phyloP scores from a whole-genome alignment of 2,113 vertebrate genomes.

The Etheostoma cragini region DNA sequence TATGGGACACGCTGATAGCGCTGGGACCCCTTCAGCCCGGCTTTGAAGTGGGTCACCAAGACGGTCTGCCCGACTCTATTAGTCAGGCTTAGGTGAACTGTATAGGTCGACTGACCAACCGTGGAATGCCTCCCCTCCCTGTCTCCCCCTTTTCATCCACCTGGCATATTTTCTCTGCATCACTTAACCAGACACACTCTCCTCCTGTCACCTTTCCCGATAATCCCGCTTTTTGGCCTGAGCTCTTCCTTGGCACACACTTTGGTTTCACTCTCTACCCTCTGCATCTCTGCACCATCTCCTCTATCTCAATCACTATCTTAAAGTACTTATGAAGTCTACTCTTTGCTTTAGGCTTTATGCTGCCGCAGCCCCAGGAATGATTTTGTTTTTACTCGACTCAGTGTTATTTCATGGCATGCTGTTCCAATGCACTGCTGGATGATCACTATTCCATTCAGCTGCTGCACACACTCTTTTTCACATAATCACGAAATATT shows the following conservation, averaged over 20 bases:
- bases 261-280: slow-evolving; percentile 20
- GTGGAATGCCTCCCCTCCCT: slow-evolving; percentile 23
- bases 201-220: slow-evolving; percentile 32
- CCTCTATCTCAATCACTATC: slow-evolving; percentile 47
- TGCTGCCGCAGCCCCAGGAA: slow-evolving; percentile 37
- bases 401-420: slow-evolving; percentile 47
- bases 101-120: slow-evolving; percentile 38
- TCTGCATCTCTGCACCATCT: slow-evolving; percentile 48
- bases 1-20: slow-evolving; percentile 50
- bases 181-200: slow-evolving; percentile 40
- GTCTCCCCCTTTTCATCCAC: slow-evolving; percentile 10
- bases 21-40: slow-evolving; percentile 34
- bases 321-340: slow-evolving; percentile 49
- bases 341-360: slow-evolving; percentile 33
- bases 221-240: slow-evolving; percentile 50
- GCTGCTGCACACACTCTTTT: slow-evolving; percentile 41
- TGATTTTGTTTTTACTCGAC: slow-evolving; percentile 19
- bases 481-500: slow-evolving; percentile 12
- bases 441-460: slow-evolving; percentile 23
- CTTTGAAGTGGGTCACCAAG: slow-evolving; percentile 69
- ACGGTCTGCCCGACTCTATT: slow-evolving; percentile 28
- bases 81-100: slow-evolving; percentile 31
- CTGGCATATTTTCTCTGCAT: slow-evolving; percentile 49
- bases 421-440: slow-evolving; percentile 40
- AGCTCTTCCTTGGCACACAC: slow-evolving; percentile 37